These are phyloP conservation scores for Alligator sinensis DNA, from an alignment of 2,113 vertebrate genomes.

Conservation along the genomic window DNA sequence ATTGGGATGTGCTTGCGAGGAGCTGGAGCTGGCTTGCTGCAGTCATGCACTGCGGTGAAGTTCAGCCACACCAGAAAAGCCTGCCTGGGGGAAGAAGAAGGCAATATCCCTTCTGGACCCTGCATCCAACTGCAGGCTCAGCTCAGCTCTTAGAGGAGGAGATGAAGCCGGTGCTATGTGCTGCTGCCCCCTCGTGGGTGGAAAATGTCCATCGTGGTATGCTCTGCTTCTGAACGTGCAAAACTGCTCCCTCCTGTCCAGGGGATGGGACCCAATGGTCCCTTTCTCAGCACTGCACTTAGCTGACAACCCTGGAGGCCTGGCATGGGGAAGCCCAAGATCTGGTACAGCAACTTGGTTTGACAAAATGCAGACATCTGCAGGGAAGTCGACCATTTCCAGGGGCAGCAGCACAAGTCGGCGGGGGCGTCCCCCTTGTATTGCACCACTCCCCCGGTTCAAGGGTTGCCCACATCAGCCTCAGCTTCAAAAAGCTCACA, in stretches of 20 bases:
- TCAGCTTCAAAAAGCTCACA: not conserved
- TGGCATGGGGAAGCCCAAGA: too few relatives aligned
- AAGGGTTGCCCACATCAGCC: not conserved
- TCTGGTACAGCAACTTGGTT: not conserved
- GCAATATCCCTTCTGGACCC: not conserved
- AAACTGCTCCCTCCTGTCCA: not conserved
- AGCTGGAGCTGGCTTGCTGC: not conserved
- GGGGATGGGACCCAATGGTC: not conserved
- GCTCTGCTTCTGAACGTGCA: not conserved
- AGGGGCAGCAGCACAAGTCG: not conserved
- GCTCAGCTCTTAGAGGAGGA: not conserved
- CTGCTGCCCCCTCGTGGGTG: not conserved
- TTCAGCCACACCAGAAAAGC: not conserved
- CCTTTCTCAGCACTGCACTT: not conserved
- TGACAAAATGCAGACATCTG: not conserved
- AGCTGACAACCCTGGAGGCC: too few relatives aligned
- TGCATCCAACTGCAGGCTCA: not conserved
- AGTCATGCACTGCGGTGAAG: not conserved
- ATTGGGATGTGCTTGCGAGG: not conserved
- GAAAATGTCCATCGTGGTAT: not conserved
- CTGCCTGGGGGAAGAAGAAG: not conserved
- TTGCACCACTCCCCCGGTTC: not conserved
- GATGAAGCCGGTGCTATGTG: not conserved
- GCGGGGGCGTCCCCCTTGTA: not conserved
- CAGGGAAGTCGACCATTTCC: not conserved